Evolutionary conservation across 2,113 vertebrate species (phyloP).

Genomic region (Cottus gobio): DNA sequence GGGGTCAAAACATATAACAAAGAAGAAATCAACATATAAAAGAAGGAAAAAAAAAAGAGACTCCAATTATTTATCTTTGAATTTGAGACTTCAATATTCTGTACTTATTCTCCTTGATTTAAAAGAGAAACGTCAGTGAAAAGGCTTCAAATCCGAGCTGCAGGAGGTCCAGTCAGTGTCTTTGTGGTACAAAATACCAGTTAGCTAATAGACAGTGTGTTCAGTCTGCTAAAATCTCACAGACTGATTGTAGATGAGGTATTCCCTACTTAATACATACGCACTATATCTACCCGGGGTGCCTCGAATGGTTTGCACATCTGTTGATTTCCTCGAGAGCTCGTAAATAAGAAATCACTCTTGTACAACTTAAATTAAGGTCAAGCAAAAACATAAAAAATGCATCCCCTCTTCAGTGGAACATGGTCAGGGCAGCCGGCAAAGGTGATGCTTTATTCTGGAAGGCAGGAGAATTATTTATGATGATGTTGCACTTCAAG

Average conservation of each 20-base stretch:
- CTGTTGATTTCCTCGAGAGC: conserved; percentile 70
- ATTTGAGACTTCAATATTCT: no score
- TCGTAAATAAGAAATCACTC: conserved; percentile 76
- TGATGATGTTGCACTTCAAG: conserved; percentile 73
- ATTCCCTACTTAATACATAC: not conserved
- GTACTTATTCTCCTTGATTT: not conserved
- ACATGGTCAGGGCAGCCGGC: conserved; percentile 33
- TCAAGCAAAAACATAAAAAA: conserved; percentile 81
- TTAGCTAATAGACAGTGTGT: not conserved
- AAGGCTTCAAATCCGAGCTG: not conserved
- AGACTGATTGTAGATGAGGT: not conserved
- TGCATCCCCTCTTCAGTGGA: conserved; percentile 68
- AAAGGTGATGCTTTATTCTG: conserved; percentile 66
- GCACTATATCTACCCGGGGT: not conserved
- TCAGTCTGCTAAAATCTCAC: not conserved
- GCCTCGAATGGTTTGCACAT: conserved; percentile 58
- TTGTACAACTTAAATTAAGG: conserved; percentile 79
- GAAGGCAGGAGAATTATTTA: conserved; percentile 75
- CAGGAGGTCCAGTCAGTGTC: not conserved
- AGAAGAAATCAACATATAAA: no score
- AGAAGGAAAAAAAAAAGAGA: no score
- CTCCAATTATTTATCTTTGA: no score
- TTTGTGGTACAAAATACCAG: not conserved
- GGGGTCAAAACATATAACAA: no score
- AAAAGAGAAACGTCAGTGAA: not conserved